Evolutionary conservation across 2,113 vertebrate genomes (phyloP).

Genomic region (Silurus glanis): DNA sequence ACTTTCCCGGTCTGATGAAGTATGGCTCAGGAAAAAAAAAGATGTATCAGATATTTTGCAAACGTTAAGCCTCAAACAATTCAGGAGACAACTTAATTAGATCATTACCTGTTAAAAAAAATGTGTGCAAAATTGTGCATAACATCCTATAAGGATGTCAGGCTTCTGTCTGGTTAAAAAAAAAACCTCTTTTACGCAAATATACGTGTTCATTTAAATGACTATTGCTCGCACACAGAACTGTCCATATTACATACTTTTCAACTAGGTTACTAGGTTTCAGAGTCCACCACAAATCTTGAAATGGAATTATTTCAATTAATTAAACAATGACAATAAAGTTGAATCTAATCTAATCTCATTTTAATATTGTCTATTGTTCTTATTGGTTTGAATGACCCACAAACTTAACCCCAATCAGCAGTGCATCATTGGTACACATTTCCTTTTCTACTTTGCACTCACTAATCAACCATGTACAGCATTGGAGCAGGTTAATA

Average conservation of each 20-base stretch:
- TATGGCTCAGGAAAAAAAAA: neutral
- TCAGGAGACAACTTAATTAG: conserved; percentile 18
- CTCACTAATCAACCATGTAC: neutral
- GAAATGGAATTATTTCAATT: neutral
- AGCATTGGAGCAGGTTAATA: neutral
- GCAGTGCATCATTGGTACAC: neutral
- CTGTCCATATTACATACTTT: neutral
- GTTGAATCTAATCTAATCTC: too few species aligned
- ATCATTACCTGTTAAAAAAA: conserved; percentile 24
- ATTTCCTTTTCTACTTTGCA: neutral
- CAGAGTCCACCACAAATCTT: neutral
- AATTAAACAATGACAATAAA: neutral
- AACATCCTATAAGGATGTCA: neutral
- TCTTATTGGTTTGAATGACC: neutral
- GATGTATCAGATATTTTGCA: conserved; percentile 28
- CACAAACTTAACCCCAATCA: neutral
- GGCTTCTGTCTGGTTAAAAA: neutral
- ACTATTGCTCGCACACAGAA: neutral
- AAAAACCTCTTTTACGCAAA: too few species aligned
- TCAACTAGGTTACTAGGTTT: neutral
- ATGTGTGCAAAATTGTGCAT: neutral
- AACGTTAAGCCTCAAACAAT: neutral
- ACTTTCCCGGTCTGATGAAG: conserved; percentile 32
- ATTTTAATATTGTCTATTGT: neutral
- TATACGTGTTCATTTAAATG: neutral